These are phyloP conservation scores for Drosophila mimetica DNA, from an alignment of 2,888 invertebrate species.

Conservation along the genomic window DNA sequence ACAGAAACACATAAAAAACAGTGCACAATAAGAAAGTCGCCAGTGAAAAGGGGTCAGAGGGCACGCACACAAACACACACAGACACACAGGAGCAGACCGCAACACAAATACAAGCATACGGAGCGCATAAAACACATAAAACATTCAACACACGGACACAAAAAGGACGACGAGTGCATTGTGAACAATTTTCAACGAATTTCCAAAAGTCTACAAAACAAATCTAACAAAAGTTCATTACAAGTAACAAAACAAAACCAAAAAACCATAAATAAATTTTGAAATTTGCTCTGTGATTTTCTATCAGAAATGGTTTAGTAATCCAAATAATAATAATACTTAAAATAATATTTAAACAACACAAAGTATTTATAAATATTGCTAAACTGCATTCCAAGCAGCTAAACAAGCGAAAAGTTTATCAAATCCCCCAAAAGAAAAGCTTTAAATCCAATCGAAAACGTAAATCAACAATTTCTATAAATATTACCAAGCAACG, in stretches of 20 bases:
- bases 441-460: slow-evolving; percentile 47
- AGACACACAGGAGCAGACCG: slow-evolving; percentile 18
- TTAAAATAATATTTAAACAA: slow-evolving; percentile 50
- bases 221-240: slow-evolving; percentile 42
- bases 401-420: slow-evolving; percentile 39
- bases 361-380: slow-evolving; percentile 58
- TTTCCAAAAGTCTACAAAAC: slow-evolving; percentile 58
- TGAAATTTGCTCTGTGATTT: slow-evolving; percentile 82
- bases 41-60: slow-evolving; percentile 29
- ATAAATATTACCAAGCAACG: slow-evolving; percentile 30
- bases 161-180: slow-evolving; percentile 16
- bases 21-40: slow-evolving; percentile 27
- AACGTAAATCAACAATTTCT: slow-evolving; percentile 44
- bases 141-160: slow-evolving; percentile 28
- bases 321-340: slow-evolving; percentile 58
- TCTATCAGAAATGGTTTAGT: slow-evolving; percentile 79
- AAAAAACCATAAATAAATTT: slow-evolving; percentile 54
- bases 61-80: slow-evolving; percentile 30
- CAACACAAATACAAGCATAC: slow-evolving; percentile 15
- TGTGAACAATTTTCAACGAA: slow-evolving; percentile 71
- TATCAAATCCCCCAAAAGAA: slow-evolving; percentile 27
- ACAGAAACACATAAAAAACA: neutral
- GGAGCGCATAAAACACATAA: slow-evolving; percentile 24
- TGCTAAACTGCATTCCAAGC: slow-evolving; percentile 56
- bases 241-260: slow-evolving; percentile 39